Evolutionary conservation across 2,113 vertebrate genomes (phyloP).

Genomic region (Vidua chalybeata): DNA sequence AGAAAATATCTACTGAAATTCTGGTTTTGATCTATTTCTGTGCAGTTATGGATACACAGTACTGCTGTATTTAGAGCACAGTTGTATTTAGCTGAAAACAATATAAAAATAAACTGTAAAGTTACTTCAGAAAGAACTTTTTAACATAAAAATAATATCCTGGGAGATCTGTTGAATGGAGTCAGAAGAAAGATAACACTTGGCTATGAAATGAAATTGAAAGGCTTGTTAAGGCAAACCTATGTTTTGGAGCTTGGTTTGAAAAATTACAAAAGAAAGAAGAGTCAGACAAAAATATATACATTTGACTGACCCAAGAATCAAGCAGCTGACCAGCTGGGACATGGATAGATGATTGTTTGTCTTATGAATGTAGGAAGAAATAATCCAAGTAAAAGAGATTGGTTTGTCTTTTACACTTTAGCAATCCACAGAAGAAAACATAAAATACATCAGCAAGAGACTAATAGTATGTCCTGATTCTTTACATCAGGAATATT

Average conservation of each 20-base stretch:
- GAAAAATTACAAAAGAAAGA: background rate
- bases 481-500: background rate
- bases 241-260: background rate
- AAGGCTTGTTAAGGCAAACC: constrained; percentile 10
- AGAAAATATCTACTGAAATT: background rate
- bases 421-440: background rate
- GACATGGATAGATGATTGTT: background rate
- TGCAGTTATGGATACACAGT: background rate
- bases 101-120: background rate
- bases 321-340: background rate
- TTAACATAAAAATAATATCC: background rate
- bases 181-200: background rate
- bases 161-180: background rate
- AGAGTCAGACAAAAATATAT: background rate
- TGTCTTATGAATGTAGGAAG: background rate
- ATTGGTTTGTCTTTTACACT: background rate
- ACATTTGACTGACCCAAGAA: background rate
- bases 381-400: background rate
- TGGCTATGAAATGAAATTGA: background rate
- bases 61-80: background rate
- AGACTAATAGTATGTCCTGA: background rate
- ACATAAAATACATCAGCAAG: background rate
- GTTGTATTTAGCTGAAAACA: background rate
- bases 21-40: background rate
- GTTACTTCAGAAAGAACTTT: background rate